These are phyloP conservation scores for Aphodius granarius DNA, from an alignment of 2,888 invertebrate genomes.

Conservation along the genomic window DNA sequence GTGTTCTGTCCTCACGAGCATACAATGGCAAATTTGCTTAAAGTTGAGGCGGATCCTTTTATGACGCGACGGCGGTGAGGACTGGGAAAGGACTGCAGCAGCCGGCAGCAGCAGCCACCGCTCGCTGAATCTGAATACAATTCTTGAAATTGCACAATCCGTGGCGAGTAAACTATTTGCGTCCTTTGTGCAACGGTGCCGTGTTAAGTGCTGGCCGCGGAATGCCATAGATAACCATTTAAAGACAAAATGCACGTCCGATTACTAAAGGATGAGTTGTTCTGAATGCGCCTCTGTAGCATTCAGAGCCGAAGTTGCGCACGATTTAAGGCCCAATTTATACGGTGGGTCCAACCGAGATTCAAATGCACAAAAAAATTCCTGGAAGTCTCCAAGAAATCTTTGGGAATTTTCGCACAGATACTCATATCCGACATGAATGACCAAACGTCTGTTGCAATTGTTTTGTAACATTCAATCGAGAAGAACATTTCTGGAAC, in stretches of 20 bases:
- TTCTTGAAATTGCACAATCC: constrained; percentile 10
- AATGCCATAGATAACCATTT: constrained; percentile 25
- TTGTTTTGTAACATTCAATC: background rate
- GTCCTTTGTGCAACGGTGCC: background rate
- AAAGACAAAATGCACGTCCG: constrained; percentile 19
- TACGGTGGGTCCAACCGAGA: background rate
- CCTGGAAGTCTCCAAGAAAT: background rate
- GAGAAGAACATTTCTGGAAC: background rate
- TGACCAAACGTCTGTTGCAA: too few species aligned
- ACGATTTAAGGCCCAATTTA: constrained; percentile 5
- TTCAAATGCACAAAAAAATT: background rate
- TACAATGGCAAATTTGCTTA: background rate
- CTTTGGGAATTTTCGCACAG: background rate
- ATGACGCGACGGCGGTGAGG: constrained; percentile 23
- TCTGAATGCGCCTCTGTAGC: background rate
- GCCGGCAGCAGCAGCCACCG: background rate
- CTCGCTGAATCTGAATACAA: constrained; percentile 11
- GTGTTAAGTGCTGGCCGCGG: constrained; percentile 5
- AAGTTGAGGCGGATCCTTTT: background rate
- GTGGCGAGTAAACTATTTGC: constrained; percentile 2
- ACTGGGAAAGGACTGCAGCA: background rate
- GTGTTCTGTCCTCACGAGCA: background rate
- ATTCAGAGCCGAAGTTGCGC: background rate
- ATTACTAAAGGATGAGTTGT: constrained; percentile 17
- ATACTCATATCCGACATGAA: background rate